These are phyloP conservation scores for Chaetodon trifascialis DNA, from an alignment of 2,113 vertebrate species.

Conservation along the genomic window DNA sequence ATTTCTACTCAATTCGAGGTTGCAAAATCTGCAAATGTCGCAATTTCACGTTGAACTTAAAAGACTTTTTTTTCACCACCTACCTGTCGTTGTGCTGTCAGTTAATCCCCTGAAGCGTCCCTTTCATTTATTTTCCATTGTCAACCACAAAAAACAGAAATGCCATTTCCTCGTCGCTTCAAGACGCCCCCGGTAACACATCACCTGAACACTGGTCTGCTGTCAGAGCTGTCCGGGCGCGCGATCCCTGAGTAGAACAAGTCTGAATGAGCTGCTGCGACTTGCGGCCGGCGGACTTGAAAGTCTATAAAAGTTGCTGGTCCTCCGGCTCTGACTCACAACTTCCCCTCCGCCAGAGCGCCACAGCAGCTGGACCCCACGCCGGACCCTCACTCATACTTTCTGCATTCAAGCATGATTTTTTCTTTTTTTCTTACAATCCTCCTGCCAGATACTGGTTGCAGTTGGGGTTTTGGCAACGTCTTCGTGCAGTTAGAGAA, in stretches of 20 bases:
- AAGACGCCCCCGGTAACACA: conserved; percentile 66
- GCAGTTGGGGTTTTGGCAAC: conserved; percentile 41
- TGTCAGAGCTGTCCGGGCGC: conserved; percentile 47
- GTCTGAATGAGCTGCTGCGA: conserved; percentile 50
- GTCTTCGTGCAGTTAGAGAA: conserved; percentile 61
- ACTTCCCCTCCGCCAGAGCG: conserved; percentile 67
- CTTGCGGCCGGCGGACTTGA: conserved; percentile 57
- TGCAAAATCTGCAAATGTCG: not conserved
- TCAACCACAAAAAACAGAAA: conserved; percentile 71
- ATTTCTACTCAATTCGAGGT: not conserved
- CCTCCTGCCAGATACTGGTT: conserved; percentile 38
- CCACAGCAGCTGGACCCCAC: conserved; percentile 42
- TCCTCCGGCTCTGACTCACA: conserved; percentile 71
- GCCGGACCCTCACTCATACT: conserved; percentile 51
- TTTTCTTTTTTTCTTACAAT: conserved; percentile 1
- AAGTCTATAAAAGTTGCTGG: conserved; percentile 84
- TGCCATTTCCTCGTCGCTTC: conserved; percentile 74
- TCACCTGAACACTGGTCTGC: conserved; percentile 54
- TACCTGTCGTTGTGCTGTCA: conserved; percentile 85
- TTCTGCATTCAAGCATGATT: conserved; percentile 30
- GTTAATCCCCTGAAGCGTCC: conserved; percentile 74
- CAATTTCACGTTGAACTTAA: not conserved
- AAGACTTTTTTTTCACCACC: not conserved
- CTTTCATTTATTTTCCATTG: conserved; percentile 84
- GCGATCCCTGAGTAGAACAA: conserved; percentile 59